Conservation (phyloP, 2,888 invertebrate genomes). For the Leptinotarsa juncta region DNA sequence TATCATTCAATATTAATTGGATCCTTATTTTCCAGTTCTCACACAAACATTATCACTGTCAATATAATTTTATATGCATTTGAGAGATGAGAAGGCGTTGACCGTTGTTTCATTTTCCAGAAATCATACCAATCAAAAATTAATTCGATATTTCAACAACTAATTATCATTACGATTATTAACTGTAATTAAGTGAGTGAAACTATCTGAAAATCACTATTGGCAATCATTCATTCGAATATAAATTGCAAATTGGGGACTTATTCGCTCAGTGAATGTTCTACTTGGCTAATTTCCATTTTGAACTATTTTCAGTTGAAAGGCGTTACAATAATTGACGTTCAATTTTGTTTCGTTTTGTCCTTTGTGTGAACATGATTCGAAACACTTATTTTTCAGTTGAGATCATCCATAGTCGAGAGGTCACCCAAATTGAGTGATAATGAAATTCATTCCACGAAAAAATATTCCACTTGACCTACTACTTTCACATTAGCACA, state of each 20-base stretch:
- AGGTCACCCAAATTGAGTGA: background rate
- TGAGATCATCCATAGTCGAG: too few species aligned
- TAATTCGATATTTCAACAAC: background rate
- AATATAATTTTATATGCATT: too few species aligned
- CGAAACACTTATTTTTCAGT: too few species aligned
- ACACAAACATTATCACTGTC: too few species aligned
- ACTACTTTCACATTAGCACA: background rate
- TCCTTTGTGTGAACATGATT: too few species aligned
- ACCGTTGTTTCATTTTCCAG: too few species aligned
- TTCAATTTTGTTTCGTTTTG: background rate
- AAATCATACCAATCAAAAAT: background rate
- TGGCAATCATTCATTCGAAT: slow-evolving; percentile 6
- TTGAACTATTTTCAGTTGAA: background rate
- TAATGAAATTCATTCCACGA: background rate
- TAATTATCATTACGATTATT: background rate
- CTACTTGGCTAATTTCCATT: background rate
- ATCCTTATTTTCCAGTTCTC: too few species aligned
- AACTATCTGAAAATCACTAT: slow-evolving; percentile 5
- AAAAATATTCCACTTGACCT: background rate
- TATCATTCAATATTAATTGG: too few species aligned
- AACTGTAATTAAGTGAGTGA: background rate
- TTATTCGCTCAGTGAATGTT: background rate
- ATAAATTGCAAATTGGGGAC: background rate
- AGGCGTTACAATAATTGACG: background rate
- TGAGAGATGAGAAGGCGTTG: too few species aligned